phyloP scores from a whole-genome alignment of 2,888 invertebrate species.

The Sepiola atlantica region DNA sequence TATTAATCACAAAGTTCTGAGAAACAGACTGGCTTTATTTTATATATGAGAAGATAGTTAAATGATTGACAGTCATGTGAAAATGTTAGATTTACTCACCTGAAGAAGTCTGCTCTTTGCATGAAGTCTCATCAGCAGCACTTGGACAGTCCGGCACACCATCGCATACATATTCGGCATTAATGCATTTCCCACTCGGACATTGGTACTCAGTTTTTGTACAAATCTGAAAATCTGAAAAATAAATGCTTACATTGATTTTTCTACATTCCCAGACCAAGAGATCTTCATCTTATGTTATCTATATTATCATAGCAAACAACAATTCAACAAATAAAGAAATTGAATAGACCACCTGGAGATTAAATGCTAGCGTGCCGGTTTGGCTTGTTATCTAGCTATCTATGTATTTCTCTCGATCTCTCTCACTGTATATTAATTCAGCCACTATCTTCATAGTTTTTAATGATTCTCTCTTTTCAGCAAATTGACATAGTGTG shows the following conservation, averaged over 20 bases:
- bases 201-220: slow-evolving; percentile 53
- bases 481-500: too few species aligned
- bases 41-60: too few species aligned
- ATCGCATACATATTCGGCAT: slow-evolving; percentile 59
- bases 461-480: too few species aligned
- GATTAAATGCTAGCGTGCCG: too few species aligned
- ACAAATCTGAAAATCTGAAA: slow-evolving; percentile 23
- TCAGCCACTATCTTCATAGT: too few species aligned
- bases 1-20: too few species aligned
- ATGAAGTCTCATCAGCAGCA: slow-evolving; percentile 59
- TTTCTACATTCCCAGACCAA: not conserved
- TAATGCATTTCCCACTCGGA: slow-evolving; percentile 58
- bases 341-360: too few species aligned
- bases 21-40: too few species aligned
- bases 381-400: too few species aligned
- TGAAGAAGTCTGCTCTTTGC: not conserved
- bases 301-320: not conserved
- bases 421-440: too few species aligned
- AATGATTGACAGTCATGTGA: not conserved
- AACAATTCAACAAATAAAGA: not conserved
- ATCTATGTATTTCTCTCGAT: too few species aligned
- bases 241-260: not conserved
- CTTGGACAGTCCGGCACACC: slow-evolving; percentile 59
- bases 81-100: not conserved
- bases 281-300: not conserved